Evolutionary conservation across 2,888 invertebrate genomes (phyloP).

Genomic region (Dascillus cervinus): DNA sequence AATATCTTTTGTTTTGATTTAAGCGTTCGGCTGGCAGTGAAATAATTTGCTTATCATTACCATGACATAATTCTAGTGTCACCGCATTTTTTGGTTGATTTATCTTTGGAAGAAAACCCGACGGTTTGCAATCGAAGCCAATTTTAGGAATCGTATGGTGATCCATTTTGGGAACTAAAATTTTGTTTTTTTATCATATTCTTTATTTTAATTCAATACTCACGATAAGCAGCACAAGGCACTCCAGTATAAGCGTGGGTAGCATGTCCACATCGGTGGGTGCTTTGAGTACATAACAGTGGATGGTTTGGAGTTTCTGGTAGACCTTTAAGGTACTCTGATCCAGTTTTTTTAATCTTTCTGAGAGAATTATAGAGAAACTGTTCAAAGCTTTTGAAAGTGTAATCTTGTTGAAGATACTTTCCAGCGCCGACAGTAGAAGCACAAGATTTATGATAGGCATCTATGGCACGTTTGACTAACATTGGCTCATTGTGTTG

Average conservation of each 20-base stretch:
- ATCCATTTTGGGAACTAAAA: constrained; percentile 69
- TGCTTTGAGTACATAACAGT: constrained; percentile 75
- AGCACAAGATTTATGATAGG: constrained; percentile 70
- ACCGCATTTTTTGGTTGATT: constrained; percentile 48
- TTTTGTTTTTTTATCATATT: no score
- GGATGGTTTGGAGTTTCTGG: constrained; percentile 56
- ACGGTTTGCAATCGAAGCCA: constrained; percentile 43
- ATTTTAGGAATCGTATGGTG: constrained; percentile 74
- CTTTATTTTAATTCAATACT: constrained; percentile 40
- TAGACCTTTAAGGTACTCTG: constrained; percentile 49
- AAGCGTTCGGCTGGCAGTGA: constrained; percentile 79
- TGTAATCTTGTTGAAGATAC: constrained; percentile 58
- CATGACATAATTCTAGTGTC: constrained; percentile 75
- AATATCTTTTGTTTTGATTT: constrained; percentile 84
- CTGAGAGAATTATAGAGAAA: constrained; percentile 82
- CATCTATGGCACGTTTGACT: constrained; percentile 80
- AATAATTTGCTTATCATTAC: constrained; percentile 77
- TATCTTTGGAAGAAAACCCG: constrained; percentile 61
- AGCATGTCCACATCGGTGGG: constrained; percentile 84
- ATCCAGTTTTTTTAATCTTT: constrained; percentile 64
- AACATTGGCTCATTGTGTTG: constrained; percentile 80
- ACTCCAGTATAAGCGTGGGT: constrained; percentile 86
- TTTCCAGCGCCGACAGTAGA: constrained; percentile 56
- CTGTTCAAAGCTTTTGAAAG: constrained; percentile 74
- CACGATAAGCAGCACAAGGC: constrained; percentile 81